Evolutionary conservation across 2,797 vertebrate genomes (phyloP).

Genomic region (Glyptemys insculpta): DNA sequence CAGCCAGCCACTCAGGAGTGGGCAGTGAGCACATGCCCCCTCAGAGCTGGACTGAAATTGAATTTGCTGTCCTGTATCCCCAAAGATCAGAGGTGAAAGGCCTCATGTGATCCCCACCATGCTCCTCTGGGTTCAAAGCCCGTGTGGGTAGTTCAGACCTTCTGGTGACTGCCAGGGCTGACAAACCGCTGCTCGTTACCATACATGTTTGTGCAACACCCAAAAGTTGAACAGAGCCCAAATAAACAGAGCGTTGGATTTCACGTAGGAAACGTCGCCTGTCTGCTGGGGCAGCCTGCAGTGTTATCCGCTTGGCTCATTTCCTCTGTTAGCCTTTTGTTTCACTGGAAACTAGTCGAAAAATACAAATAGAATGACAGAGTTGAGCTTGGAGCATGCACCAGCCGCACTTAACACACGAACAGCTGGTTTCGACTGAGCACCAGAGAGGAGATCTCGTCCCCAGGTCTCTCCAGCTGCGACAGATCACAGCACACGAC

Average conservation of each 20-base stretch:
- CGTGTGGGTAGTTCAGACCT: not conserved
- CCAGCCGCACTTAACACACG: not conserved
- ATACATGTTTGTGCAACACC: not conserved
- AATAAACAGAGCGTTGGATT: not conserved
- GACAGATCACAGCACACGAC: not conserved
- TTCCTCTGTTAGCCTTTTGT: not conserved
- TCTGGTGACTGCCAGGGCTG: not conserved
- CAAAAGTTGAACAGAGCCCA: not conserved
- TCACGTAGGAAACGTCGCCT: not conserved
- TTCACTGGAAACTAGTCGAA: too few species aligned
- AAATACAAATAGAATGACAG: fast-evolving
- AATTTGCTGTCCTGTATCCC: not conserved
- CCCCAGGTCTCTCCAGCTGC: too few species aligned
- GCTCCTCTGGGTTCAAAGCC: not conserved
- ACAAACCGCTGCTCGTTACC: not conserved
- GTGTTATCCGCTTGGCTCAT: not conserved
- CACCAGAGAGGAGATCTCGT: not conserved
- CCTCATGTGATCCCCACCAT: not conserved
- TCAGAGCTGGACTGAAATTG: not conserved
- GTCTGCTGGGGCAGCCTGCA: not conserved
- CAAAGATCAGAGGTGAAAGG: not conserved
- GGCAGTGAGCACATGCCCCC: not conserved
- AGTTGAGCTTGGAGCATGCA: not conserved
- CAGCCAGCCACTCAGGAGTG: not conserved
- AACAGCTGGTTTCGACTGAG: not conserved